Evolutionary conservation across 2,888 invertebrate species (phyloP).

Genomic region (Oithona nana): DNA sequence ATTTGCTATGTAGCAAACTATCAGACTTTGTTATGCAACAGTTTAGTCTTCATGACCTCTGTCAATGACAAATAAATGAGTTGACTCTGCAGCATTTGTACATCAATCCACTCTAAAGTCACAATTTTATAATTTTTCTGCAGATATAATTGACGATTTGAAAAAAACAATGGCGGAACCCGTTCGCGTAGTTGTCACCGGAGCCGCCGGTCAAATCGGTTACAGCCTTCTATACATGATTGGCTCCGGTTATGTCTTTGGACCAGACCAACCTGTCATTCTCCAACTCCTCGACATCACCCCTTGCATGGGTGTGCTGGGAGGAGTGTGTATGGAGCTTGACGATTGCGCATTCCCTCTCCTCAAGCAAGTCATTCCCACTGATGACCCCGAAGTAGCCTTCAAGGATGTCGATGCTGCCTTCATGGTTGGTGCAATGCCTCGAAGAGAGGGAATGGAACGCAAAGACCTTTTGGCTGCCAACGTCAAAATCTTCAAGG

Average conservation of each 20-base stretch:
- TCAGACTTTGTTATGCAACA: too few relatives aligned
- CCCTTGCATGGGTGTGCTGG: constrained; percentile 85
- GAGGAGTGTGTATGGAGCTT: constrained; percentile 94
- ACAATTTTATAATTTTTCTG: too few relatives aligned
- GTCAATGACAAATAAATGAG: too few relatives aligned
- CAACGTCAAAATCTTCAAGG: constrained; percentile 95
- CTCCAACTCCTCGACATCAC: constrained; percentile 84
- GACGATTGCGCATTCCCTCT: constrained; percentile 85
- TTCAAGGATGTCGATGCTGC: constrained; percentile 90
- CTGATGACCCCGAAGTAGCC: constrained; percentile 69
- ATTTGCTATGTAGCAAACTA: too few relatives aligned
- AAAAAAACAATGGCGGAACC: neutral
- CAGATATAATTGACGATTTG: too few relatives aligned
- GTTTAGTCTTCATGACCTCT: too few relatives aligned
- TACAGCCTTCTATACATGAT: constrained; percentile 87
- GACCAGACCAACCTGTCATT: constrained; percentile 61
- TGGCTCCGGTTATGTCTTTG: constrained; percentile 89
- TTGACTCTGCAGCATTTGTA: too few relatives aligned
- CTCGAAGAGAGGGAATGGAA: constrained; percentile 93
- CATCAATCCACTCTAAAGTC: too few relatives aligned
- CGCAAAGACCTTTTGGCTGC: constrained; percentile 90
- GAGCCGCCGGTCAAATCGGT: constrained; percentile 97
- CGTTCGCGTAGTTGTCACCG: constrained; percentile 44
- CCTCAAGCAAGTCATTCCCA: constrained; percentile 58
- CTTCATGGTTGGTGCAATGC: constrained; percentile 95